Percentiles rank a stretch among this genome's conserved stretches.
phyloP scores from a whole-genome alignment of 2,888 invertebrate genomes.

The Ptychoptera albimana region DNA sequence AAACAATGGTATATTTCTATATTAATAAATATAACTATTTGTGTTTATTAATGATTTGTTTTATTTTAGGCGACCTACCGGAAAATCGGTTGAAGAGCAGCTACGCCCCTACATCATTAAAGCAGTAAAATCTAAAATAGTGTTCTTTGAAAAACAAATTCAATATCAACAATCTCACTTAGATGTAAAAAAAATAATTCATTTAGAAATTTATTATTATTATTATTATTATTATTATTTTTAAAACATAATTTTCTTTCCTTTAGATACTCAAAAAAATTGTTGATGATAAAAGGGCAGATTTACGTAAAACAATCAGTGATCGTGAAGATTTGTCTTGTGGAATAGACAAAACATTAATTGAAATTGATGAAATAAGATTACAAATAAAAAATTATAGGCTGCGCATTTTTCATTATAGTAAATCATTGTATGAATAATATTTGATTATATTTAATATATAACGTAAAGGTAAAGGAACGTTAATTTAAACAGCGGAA shows the following conservation, averaged over 20 bases:
- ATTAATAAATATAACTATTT: too few species aligned
- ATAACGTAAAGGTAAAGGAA: not conserved
- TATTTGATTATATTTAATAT: not conserved
- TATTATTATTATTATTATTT: too few species aligned
- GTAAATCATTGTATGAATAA: not conserved
- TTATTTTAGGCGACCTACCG: slow-evolving; percentile 2
- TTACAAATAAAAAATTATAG: too few species aligned
- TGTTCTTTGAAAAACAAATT: not conserved
- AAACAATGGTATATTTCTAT: not conserved
- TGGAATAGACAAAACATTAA: not conserved
- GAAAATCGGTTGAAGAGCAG: not conserved
- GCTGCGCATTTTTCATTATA: too few species aligned
- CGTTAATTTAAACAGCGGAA: too few species aligned
- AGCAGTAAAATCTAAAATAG: not conserved
- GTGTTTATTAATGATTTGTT: too few species aligned
- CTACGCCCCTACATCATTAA: not conserved
- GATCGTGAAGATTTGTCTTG: not conserved
- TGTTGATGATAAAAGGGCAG: not conserved
- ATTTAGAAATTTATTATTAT: not conserved
- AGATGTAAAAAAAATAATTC: not conserved
- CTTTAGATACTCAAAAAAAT: not conserved
- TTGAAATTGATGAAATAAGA: not conserved
- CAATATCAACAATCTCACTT: not conserved
- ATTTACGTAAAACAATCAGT: not conserved
- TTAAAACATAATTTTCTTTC: not conserved